phyloP scores from a whole-genome alignment of 2,113 vertebrate genomes.

The Casuarius casuarius region DNA sequence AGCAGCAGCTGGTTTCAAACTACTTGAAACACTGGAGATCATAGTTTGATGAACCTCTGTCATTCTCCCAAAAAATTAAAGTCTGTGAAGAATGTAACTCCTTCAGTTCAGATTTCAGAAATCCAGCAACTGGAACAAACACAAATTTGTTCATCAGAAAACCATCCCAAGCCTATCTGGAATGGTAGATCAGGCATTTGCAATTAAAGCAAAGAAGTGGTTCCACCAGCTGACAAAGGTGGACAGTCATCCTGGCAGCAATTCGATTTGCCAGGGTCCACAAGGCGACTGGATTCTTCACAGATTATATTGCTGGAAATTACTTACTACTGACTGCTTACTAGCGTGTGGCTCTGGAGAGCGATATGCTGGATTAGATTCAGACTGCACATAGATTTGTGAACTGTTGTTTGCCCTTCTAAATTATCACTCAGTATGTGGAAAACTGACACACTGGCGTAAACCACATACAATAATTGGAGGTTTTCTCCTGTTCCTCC shows the following conservation, averaged over 20 bases:
- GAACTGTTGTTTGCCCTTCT: background rate
- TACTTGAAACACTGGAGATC: background rate
- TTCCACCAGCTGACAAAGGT: background rate
- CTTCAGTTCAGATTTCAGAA: background rate
- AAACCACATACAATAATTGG: background rate
- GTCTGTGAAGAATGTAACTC: background rate
- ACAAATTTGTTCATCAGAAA: background rate
- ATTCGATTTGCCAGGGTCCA: background rate
- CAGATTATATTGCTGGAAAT: background rate
- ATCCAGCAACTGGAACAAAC: background rate
- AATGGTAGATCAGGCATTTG: background rate
- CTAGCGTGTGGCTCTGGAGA: background rate
- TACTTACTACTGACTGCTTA: background rate
- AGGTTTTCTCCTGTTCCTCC: background rate
- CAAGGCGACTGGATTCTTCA: background rate
- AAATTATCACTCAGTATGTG: background rate
- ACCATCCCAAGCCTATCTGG: background rate
- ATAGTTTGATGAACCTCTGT: constrained; percentile 21
- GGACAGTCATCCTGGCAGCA: background rate
- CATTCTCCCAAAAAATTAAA: background rate
- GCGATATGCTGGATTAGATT: background rate
- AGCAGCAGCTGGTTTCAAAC: constrained; percentile 20
- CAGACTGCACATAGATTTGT: background rate
- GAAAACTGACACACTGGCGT: constrained; percentile 18
- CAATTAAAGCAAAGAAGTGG: background rate